phyloP scores from a whole-genome alignment of 1,140 invertebrate species.

The Apocrypta bakeri region DNA sequence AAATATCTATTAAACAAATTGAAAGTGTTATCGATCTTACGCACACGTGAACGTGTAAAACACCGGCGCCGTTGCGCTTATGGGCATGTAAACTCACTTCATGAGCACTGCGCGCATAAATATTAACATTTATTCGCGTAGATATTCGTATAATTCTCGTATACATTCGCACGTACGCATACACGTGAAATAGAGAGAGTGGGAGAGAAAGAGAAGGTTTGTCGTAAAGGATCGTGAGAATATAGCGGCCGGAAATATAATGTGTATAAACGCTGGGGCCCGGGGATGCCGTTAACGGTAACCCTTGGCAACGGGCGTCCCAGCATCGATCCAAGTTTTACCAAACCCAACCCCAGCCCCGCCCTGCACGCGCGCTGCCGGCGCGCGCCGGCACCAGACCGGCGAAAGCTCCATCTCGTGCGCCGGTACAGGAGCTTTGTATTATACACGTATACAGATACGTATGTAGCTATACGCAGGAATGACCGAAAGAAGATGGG shows the following conservation, averaged over 20 bases:
- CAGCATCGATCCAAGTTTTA: slow-evolving; percentile 75
- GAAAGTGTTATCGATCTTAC: too few species aligned
- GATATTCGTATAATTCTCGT: not conserved
- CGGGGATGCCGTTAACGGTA: slow-evolving; percentile 73
- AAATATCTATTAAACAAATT: too few species aligned
- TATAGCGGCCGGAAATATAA: not conserved
- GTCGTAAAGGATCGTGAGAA: not conserved
- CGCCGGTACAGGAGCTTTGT: not conserved
- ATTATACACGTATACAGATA: not conserved
- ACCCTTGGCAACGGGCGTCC: slow-evolving; percentile 73
- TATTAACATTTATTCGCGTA: not conserved
- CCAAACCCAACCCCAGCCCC: slow-evolving; percentile 70
- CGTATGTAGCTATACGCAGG: not conserved
- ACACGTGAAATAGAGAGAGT: not conserved
- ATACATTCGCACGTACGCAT: too few species aligned
- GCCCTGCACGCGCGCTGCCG: slow-evolving; percentile 58
- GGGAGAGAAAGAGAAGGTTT: not conserved
- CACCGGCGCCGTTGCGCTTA: too few species aligned
- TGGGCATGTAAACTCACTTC: not conserved
- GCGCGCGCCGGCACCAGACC: not conserved
- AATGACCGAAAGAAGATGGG: too few species aligned
- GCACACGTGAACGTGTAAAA: not conserved
- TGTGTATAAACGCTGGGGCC: slow-evolving; percentile 52
- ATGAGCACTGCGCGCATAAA: not conserved
- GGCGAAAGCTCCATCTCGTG: not conserved